Percentiles rank a stretch among this genome's conserved stretches.
Evolutionary conservation across 2,888 invertebrate genomes (phyloP).

Genomic region (Agrochola litura): DNA sequence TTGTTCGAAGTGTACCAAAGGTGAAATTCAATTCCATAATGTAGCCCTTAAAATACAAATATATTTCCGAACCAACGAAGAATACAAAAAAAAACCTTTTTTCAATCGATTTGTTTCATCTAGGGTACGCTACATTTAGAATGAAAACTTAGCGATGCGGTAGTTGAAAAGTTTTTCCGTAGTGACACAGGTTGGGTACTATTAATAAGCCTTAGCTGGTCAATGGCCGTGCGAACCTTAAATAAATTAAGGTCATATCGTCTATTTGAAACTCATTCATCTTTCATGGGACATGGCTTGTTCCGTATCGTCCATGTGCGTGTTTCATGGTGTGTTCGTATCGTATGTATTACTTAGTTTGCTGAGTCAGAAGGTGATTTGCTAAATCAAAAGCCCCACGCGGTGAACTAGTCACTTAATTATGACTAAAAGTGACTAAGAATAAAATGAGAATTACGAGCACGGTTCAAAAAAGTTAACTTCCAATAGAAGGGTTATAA

Average conservation of each 20-base stretch:
- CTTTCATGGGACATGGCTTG: neutral
- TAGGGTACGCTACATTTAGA: conserved; percentile 19
- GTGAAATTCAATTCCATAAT: conserved; percentile 20
- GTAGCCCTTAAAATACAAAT: conserved; percentile 17
- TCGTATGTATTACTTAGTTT: conserved; percentile 6
- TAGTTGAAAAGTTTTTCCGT: neutral
- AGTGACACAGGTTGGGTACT: conserved; percentile 1
- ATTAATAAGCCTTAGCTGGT: conserved; percentile 31
- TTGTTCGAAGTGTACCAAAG: neutral
- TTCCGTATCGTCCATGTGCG: neutral
- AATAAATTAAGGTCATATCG: conserved; percentile 33
- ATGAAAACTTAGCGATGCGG: conserved; percentile 15
- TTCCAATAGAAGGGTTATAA: neutral
- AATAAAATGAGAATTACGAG: neutral
- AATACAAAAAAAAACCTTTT: conserved; percentile 19
- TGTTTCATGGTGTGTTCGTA: too few species aligned
- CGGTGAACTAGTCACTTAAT: neutral
- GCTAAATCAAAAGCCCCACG: neutral
- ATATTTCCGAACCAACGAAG: conserved; percentile 17
- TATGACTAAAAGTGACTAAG: neutral
- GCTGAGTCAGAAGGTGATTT: neutral
- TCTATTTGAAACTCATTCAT: conserved; percentile 16
- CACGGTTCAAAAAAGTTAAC: neutral
- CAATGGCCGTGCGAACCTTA: conserved; percentile 10
- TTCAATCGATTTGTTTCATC: conserved; percentile 43